Evolutionary conservation across 2,888 invertebrate species (phyloP).

Genomic region (Troglohyphantes excavatus): DNA sequence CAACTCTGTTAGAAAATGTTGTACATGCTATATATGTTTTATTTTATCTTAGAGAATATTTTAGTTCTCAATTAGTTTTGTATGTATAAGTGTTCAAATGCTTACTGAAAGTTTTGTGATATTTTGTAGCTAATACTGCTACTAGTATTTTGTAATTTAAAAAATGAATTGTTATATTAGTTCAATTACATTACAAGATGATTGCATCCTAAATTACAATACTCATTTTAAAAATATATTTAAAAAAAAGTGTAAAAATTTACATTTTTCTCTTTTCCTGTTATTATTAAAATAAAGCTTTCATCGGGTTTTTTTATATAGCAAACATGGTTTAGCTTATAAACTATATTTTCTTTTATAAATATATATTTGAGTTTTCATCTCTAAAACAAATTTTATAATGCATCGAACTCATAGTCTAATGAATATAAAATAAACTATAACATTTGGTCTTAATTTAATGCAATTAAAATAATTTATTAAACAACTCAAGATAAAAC

Average conservation of each 20-base stretch:
- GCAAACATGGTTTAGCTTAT: background rate
- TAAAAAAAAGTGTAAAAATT: conserved; percentile 14
- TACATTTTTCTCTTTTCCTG: conserved; percentile 5
- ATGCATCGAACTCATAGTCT: too few species aligned
- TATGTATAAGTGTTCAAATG: conserved; percentile 47
- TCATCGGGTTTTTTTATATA: too few species aligned
- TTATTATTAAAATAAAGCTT: too few species aligned
- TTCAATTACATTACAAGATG: conserved; percentile 38
- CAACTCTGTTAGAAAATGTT: conserved; percentile 48
- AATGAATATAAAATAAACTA: too few species aligned
- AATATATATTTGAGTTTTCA: too few species aligned
- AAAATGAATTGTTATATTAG: conserved; percentile 64
- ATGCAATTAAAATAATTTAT: too few species aligned
- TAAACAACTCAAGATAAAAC: too few species aligned
- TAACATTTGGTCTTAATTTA: too few species aligned
- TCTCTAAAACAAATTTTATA: too few species aligned
- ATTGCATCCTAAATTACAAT: too few species aligned
- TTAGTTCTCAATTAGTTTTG: conserved; percentile 65
- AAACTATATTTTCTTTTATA: conserved; percentile 15
- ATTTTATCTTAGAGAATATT: conserved; percentile 50
- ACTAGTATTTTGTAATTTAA: conserved; percentile 41
- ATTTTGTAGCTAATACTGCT: conserved; percentile 62
- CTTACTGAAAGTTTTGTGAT: conserved; percentile 68
- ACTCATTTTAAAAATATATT: conserved; percentile 20
- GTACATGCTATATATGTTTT: conserved; percentile 36